These are phyloP conservation scores for Brachycybe producta DNA, from an alignment of 2,888 invertebrate genomes.

Conservation along the genomic window DNA sequence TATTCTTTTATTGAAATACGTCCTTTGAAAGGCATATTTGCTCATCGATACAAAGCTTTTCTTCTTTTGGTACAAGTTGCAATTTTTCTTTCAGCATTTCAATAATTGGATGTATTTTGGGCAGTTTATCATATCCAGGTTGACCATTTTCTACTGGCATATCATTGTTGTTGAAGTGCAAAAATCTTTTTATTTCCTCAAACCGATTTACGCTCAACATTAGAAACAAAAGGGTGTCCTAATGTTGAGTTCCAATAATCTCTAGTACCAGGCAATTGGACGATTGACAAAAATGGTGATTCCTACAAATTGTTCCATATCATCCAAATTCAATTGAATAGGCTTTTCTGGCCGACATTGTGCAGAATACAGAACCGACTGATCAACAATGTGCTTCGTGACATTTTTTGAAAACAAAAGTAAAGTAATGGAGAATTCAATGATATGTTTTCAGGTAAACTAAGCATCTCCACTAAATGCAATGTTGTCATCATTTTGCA, in stretches of 20 bases:
- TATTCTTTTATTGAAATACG: slow-evolving; percentile 7
- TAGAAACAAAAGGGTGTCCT: not conserved
- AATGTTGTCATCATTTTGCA: too few species aligned
- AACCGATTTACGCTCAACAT: not conserved
- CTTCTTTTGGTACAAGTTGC: slow-evolving; percentile 3
- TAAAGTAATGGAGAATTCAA: not conserved
- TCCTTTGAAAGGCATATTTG: slow-evolving; percentile 15
- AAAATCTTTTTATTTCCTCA: not conserved
- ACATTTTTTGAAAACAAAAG: not conserved
- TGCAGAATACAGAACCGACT: not conserved
- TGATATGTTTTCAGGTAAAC: not conserved
- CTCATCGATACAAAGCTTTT: slow-evolving; percentile 8
- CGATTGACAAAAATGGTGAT: not conserved
- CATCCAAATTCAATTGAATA: not conserved
- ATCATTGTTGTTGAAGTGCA: slow-evolving; percentile 7
- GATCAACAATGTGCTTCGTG: not conserved
- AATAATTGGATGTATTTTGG: not conserved
- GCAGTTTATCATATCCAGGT: slow-evolving; percentile 7
- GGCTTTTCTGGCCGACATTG: not conserved
- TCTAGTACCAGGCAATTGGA: not conserved
- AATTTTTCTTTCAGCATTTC: not conserved
- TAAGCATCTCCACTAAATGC: not conserved
- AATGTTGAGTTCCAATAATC: not conserved
- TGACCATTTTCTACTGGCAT: not conserved
- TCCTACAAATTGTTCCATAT: slow-evolving; percentile 1